Base-by-base conservation (phyloP, 2,797 vertebrate species). In the Austrolebias charrua region DNA sequence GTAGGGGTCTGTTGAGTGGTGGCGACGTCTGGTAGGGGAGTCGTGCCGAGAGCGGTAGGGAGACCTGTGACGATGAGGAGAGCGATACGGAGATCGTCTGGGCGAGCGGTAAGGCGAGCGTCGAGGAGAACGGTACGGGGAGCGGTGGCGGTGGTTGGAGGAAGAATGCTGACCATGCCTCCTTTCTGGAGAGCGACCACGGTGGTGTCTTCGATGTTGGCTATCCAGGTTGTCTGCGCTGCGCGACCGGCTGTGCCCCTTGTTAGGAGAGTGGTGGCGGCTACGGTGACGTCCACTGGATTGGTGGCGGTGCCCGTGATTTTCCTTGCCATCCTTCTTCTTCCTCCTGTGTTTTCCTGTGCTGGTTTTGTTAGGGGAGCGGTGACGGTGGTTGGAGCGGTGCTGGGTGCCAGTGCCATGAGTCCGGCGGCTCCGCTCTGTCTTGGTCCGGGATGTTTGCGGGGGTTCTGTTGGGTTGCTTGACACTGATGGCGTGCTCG, bases 391-490 rank as follows among this genome's bases (percentile, higher is more conserved):
- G n/a, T 76, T 86, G 83, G 85, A 83, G 79, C 96, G 95, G 87
- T 94, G 94, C 57, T 93, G 93, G 71, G 67, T 90, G 85, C 81
- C 73, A 19, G 82, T 60, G 69, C 80, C 79, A 0, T 38, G 82
- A 72, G 93, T 83, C 81, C 88, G 93, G 83, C 90, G 91, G 88
- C 85, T 84, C 24, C 91, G 86, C 88, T 95, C 94, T 87, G 92
- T 93, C 90, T 90, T 95, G 84, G 92, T 94, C 83, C 82, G 95
- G 91, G 94, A 95, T 95, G 95, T 85, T 92, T 93, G 94, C 92
- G 94, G 93, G 92, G 94, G 90, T 86, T 95, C 95, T 90, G 94
- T 93, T 94, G 92, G 92, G 86, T 90, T 91, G 91, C 92, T 95
- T 91, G 92, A 92, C 92, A 96, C 95, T 89, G 86, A 92, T 85